Base-by-base conservation (phyloP, 2,113 vertebrate species). In the Garra rufa region DNA sequence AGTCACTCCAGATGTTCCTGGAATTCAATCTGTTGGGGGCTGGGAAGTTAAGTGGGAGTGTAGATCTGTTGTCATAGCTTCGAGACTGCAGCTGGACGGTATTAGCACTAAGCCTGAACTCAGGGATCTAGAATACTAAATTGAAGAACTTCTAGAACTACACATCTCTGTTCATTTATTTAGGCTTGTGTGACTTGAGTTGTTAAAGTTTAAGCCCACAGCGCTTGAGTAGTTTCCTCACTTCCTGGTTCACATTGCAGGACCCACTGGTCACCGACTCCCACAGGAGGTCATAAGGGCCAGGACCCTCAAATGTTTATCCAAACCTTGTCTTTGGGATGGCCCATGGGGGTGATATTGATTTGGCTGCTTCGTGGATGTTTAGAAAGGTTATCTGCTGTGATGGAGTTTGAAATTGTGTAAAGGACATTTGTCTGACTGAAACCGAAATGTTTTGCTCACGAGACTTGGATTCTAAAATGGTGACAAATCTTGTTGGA, bases 61-160 rank as follows among this genome's bases (percentile, higher is more conserved):
- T 50, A 70, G 41, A 80, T 34, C 41, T 67, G 88, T 78, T 86
- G 85, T 88, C 79, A 78, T 81, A 88, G 79, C 82, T 90, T 88
- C 89, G 86, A 85, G 77, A 84, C 82, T 89, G 86, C 91, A 93
- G 92, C 91, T 93, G 92, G 89, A 91, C 79, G 74, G 88, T 85
- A 87, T 93, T 93, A 92, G 85, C 46, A 41, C 63, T 82, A 82
- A 82, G 13, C 28, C 65, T 41, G 21, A n/a, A 71, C 65, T 71
- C 1, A 24, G 80, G 28, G 57, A 14, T 70, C 79, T 81, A 34
- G n/a, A 59, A 50, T 52, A 70, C 44, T 28, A 21, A 73, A n/a
- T 7, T 19, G 55, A 4, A 63, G 21, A 69, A 50, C 61, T 34
- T 70, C 10, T 28, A 81, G 44, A 34, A n/a, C 19, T 8, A 8